Conservation (phyloP, 2,888 invertebrate species). For the Chymomyza procnemis region DNA sequence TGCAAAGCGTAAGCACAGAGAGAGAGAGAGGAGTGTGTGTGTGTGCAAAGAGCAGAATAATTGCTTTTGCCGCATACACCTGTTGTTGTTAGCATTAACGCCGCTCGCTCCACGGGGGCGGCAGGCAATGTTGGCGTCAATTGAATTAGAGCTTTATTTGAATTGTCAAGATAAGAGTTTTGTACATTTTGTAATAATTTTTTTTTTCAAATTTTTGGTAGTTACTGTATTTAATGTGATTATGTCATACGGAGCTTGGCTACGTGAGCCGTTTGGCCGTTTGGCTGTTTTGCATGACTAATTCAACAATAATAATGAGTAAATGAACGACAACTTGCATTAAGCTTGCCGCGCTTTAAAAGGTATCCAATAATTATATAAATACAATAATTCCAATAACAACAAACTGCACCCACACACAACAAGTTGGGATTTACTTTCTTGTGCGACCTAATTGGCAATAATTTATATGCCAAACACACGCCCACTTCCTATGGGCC, state of each 20-base stretch:
- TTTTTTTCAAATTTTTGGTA: no score
- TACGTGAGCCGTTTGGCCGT: not conserved
- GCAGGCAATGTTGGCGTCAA: slow-evolving; percentile 2
- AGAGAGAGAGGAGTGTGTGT: no score
- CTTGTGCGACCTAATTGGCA: slow-evolving; percentile 30
- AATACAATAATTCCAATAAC: not conserved
- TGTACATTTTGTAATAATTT: slow-evolving; percentile 14
- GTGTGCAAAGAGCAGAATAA: not conserved
- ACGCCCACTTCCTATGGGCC: slow-evolving; percentile 16
- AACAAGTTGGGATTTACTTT: not conserved
- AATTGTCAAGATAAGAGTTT: slow-evolving; percentile 30
- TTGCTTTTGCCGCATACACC: not conserved
- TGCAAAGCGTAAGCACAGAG: slow-evolving; percentile 2
- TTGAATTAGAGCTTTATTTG: slow-evolving; percentile 34
- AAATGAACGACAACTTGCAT: not conserved
- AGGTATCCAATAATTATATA: slow-evolving; percentile 11
- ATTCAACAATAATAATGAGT: slow-evolving; percentile 4
- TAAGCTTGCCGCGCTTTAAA: slow-evolving; percentile 20
- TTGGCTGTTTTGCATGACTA: slow-evolving; percentile 25
- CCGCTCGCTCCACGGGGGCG: not conserved
- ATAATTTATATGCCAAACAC: slow-evolving; percentile 38
- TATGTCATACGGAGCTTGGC: slow-evolving; percentile 28
- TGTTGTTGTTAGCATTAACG: not conserved
- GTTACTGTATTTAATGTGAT: slow-evolving; percentile 6
- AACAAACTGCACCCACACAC: slow-evolving; percentile 25